Evolutionary conservation across 1,140 invertebrate species (phyloP), one percentile per base, ranked within the genome.

Genomic region (Caenorhabditis remanei): DNA sequence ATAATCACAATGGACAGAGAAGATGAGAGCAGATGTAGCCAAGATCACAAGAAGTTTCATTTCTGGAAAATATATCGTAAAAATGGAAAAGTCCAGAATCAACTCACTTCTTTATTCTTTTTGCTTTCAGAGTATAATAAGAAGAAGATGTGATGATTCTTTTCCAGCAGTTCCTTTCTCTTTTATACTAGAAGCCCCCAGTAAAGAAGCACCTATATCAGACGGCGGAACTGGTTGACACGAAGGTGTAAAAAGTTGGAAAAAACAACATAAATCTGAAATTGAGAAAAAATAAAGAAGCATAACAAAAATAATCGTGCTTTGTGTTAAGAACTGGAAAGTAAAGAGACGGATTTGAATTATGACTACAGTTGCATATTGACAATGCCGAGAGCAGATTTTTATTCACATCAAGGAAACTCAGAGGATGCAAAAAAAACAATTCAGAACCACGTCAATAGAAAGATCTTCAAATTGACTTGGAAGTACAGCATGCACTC

Each of bases 211-310:
- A 58, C 56, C 56, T 8, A 40, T 8, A 63, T 11, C 5, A 63
- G 11, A 19, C 24, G 61, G 8, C 24, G 61, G 8, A 63, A 63
- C 61, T 32, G 21, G 61, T 63, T 21, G 19, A 19, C 19, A 14
- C 21, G 41, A 19, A 71, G 65, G 40, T 43, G 65, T 46, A 46
- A 43, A 71, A 65, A 43, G 6, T 11, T 40, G 8, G 16, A 11
- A 71, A 67, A 71, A 71, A 71, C 65, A 65, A 65, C 61, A 71
- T 43, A 43, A 46, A 71, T 46, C 40, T 43, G 4, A 71, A 71
- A 71, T 71, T 46, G 11, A 71, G 8, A 71, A 71, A 71, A 43
- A 19, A 46, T 0, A 41, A 71, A 46, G 16, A 71, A 71, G 41
- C 65, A 71, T 46, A 43, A 43, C 16, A n/a, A 1, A 71, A 71